Evolutionary conservation across 2,888 invertebrate species (phyloP), one percentile per base, ranked within the genome.

Genomic region (Hecatera dysodea): DNA sequence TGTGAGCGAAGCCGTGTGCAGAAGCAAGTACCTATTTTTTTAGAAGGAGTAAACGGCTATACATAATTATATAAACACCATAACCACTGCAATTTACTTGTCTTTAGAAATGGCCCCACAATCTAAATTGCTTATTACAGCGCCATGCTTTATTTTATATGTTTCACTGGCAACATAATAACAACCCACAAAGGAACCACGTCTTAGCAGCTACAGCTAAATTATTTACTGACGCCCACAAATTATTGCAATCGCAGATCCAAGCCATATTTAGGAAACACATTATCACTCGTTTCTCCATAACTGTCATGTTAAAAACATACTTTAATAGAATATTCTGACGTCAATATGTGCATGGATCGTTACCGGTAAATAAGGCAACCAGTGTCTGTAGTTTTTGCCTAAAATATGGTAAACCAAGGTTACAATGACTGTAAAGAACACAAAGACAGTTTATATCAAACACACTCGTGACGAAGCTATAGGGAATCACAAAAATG

Each of bases 151-250:
- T 4, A 5, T 29, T n/a, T 2, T 29, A 27, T 27, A 9, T 22
- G 3, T 29, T 29, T 24, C 19, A 17, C 39, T 19, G 3, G 48
- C 27, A 68, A 52, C 29, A 22, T 53, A 56, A 52, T 48, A 59
- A 53, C 50, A 53, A 48, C 24, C n/a, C 11, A 68, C 39, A 17
- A 63, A 39, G 29, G 1, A 57, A 27, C 33, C 15, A 52, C 9
- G 15, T 24, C 33, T 29, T 39, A 61, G 12, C 53, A 72, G 53
- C 46, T 50, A 67, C 36, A 59, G 60, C 17, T 8, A 66, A 50
- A 72, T 74, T 64, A 59, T 44, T 27, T 65, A 33, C 61, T 11
- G 29, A 64, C 79, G 22, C 80, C 79, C 64, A 79, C 79, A 42
- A 19, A 50, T 6, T 65, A 73, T 72, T 29, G n/a, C 48, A 63